Percentiles rank a stretch among this genome's conserved stretches.
phyloP scores from a whole-genome alignment of 1,140 invertebrate species.

The Brachionus rotundiformis region DNA sequence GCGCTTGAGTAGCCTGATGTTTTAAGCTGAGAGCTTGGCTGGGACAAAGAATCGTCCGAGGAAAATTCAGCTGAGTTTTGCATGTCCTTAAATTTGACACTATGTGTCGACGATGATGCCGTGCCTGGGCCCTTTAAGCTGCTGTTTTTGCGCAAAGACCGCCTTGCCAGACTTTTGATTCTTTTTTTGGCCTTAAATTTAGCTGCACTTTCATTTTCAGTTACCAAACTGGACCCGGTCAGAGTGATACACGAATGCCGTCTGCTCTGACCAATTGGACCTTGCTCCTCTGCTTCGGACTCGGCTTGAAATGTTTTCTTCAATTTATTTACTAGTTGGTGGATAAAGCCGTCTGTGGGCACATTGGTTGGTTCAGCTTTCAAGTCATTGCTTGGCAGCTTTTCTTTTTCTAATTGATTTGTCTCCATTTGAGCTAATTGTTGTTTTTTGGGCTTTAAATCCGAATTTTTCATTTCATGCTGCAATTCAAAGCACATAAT shows the following conservation, averaged over 20 bases:
- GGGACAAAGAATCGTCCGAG: slow-evolving; percentile 8
- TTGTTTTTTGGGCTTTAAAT: not conserved
- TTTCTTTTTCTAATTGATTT: not conserved
- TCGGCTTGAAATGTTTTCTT: not conserved
- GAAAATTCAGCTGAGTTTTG: not conserved
- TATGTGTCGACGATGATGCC: not conserved
- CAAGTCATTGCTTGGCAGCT: not conserved
- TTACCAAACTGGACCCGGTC: not conserved
- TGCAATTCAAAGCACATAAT: not conserved
- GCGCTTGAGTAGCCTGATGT: not conserved
- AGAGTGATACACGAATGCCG: not conserved
- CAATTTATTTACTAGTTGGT: not conserved
- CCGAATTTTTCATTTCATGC: not conserved
- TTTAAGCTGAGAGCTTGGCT: not conserved
- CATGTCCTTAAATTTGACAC: slow-evolving; percentile 20
- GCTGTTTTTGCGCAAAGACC: not conserved
- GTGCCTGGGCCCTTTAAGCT: not conserved
- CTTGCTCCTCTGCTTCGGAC: not conserved
- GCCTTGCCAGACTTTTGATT: not conserved
- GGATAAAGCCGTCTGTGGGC: not conserved
- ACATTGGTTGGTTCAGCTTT: not conserved
- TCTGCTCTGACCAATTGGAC: not conserved
- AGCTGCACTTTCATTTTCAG: not conserved
- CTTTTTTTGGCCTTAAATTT: not conserved
- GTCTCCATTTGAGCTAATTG: not conserved